phyloP scores from a whole-genome alignment of 2,797 vertebrate species.

The Apodemus agrarius region DNA sequence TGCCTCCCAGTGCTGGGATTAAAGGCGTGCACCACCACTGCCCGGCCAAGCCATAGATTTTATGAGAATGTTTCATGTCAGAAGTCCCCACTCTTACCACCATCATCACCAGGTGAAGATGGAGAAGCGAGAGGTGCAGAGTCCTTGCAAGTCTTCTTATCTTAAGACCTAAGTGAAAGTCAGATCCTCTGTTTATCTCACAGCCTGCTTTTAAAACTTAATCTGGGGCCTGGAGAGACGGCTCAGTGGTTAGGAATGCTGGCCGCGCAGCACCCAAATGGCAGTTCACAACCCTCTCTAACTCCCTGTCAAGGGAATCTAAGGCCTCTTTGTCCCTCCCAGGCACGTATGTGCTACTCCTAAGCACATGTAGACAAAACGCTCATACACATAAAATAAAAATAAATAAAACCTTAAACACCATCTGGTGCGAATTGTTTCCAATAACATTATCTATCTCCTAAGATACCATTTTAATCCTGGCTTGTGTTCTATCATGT shows the following conservation, averaged over 20 bases:
- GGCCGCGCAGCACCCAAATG: no score
- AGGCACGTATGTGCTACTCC: not conserved
- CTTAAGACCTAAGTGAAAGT: not conserved
- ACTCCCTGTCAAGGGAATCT: not conserved
- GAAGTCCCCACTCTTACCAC: not conserved
- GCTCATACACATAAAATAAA: not conserved
- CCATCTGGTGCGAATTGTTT: not conserved
- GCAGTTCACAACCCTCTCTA: not conserved
- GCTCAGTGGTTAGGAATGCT: not conserved
- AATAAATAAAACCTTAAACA: not conserved
- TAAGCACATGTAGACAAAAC: not conserved
- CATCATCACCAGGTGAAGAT: not conserved
- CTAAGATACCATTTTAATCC: not conserved
- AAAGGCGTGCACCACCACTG: no score
- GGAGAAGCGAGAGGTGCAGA: not conserved
- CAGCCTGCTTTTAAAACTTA: slow-evolving; percentile 38
- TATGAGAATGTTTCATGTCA: not conserved
- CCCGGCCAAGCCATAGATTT: not conserved
- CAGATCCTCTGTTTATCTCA: not conserved
- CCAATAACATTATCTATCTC: not conserved
- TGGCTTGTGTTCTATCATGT: not conserved
- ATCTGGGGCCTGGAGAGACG: not conserved
- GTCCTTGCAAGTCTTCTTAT: not conserved
- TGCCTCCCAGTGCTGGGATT: no score
- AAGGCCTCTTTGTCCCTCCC: not conserved